These are phyloP conservation scores for Budorcas taxicolor DNA, from an alignment of 2,113 vertebrate genomes.

Conservation along the genomic window DNA sequence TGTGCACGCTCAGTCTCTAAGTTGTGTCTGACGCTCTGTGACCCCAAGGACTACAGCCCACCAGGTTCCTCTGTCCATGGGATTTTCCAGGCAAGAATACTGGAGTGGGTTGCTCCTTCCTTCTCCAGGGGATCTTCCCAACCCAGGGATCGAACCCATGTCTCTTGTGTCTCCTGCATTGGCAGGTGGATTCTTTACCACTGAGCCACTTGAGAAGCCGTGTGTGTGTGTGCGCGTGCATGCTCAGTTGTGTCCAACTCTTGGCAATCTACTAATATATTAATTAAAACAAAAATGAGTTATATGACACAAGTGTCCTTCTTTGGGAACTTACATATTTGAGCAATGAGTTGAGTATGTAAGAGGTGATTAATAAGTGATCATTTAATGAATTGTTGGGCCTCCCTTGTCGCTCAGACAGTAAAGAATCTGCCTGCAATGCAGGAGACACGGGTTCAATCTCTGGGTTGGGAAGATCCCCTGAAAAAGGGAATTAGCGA, in stretches of 20 bases:
- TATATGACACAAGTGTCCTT: not conserved
- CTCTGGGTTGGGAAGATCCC: not conserved
- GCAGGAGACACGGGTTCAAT: not conserved
- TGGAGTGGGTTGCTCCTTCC: not conserved
- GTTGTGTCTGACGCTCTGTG: not conserved
- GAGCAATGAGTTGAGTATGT: not conserved
- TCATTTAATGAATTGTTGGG: not conserved
- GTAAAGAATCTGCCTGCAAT: not conserved
- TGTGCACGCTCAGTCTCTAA: not conserved
- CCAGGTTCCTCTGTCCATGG: not conserved
- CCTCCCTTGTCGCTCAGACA: not conserved
- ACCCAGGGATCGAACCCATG: not conserved
- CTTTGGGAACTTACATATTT: not conserved
- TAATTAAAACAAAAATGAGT: not conserved
- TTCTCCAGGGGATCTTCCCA: not conserved
- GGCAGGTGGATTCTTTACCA: not conserved
- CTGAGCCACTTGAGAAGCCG: not conserved
- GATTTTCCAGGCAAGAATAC: not conserved
- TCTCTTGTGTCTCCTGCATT: not conserved
- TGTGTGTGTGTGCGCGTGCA: fast-evolving
- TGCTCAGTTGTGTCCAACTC: not conserved
- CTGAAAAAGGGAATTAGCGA: not conserved
- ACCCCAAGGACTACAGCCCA: not conserved
- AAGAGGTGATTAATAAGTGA: not conserved
- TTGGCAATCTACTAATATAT: not conserved